Evolutionary conservation across 2,113 vertebrate genomes (phyloP), one percentile per base, ranked within the genome.

Genomic region (Sterrhoptilus dennistouni): DNA sequence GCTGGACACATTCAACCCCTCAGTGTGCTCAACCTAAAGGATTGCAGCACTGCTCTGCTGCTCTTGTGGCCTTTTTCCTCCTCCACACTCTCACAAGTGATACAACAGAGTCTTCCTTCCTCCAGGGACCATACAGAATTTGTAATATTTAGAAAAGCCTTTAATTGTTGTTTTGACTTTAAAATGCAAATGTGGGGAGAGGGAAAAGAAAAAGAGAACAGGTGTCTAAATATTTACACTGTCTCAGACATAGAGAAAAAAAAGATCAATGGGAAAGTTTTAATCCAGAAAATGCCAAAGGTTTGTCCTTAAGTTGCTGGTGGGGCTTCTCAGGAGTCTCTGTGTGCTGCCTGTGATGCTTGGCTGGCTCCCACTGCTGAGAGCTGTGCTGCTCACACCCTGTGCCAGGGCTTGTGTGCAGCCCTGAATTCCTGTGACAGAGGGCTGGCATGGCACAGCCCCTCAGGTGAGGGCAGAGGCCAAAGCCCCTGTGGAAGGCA

Each of bases 141-240:
- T 42, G 31, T 92, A 50, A 38, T 31, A 72, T 72, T 94, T 94
- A 80, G 59, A 88, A 24, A 64, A 90, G 68, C 17, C 56, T 89
- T 40, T 68, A 89, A 95, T 89, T 93, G 53, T 87, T 94, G 88
- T 87, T 97, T 96, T 91, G 87, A 80, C 70, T 76, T 83, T 17
- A 60, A 91, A 83, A 96, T 76, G 54, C 56, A 71, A 75, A 72
- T 61, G 49, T 19, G 2, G 33, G 4, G 49, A 11, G 63, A 8
- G 7, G 4, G 20, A 4, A 5, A 1, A 5, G 12, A n/a, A 59
- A 40, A 71, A 38, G 25, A 74, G 77, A 89, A 75, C 95, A 95
- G 88, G 83, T 97, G 96, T 91, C 93, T 72, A 96, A 96, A 90
- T 95, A 96, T 96, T 96, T 92, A 95, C 74, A 71, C 89, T 94